Percentiles rank a stretch among this genome's conserved stretches.
Conservation (phyloP, 2,888 invertebrate genomes). For the Yponomeuta sedellus region DNA sequence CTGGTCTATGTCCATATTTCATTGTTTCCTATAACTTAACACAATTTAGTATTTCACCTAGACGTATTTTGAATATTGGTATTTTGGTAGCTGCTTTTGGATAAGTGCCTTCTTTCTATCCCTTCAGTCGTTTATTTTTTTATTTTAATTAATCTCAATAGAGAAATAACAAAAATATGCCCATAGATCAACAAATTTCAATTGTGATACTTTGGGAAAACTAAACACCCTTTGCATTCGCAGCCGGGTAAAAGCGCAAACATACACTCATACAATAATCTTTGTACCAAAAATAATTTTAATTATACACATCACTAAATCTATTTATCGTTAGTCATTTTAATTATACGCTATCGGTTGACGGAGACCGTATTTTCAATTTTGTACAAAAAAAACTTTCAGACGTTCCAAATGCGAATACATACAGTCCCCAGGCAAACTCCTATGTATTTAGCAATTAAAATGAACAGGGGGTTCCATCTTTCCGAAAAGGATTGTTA, state of each 20-base stretch:
- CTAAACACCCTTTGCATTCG: neutral
- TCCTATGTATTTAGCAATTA: too few species aligned
- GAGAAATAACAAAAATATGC: constrained; percentile 2
- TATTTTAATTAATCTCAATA: too few species aligned
- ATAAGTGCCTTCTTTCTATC: too few species aligned
- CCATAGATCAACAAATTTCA: neutral
- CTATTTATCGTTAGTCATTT: neutral
- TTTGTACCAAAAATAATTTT: constrained; percentile 25
- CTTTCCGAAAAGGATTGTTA: too few species aligned
- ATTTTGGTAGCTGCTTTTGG: neutral
- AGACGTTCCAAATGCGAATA: too few species aligned
- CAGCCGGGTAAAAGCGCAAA: neutral
- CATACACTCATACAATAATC: constrained; percentile 19
- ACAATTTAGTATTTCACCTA: too few species aligned
- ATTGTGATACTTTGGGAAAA: constrained; percentile 10
- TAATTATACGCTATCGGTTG: neutral
- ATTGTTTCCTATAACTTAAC: neutral
- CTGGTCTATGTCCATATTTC: neutral
- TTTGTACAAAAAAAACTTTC: too few species aligned
- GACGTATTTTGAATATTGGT: neutral
- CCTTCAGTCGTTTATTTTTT: neutral
- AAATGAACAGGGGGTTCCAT: too few species aligned
- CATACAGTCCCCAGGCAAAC: too few species aligned
- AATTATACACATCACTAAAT: constrained; percentile 21
- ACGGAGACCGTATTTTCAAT: neutral